Conservation (phyloP, 2,113 vertebrate species). For the Chrysemys picta region DNA sequence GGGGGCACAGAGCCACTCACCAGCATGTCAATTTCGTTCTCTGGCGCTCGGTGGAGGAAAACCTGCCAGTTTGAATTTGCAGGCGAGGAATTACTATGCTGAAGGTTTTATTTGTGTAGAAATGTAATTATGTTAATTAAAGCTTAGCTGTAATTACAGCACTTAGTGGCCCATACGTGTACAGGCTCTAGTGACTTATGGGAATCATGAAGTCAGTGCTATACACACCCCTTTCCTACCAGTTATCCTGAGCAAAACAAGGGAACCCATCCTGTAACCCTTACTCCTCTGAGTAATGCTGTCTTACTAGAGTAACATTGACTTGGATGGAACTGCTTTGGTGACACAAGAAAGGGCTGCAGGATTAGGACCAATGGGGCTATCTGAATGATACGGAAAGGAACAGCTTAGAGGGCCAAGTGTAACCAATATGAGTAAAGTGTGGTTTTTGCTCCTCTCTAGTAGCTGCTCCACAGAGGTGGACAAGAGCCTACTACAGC, state of each 20-base stretch:
- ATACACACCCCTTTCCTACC: background rate
- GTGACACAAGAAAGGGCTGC: background rate
- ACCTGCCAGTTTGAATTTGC: background rate
- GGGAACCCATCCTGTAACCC: background rate
- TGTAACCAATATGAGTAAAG: background rate
- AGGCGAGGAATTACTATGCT: conserved; percentile 20
- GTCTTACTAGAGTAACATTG: no score
- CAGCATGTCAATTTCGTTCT: background rate
- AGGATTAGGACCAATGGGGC: background rate
- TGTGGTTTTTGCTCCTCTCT: background rate
- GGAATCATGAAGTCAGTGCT: background rate
- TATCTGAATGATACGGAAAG: background rate
- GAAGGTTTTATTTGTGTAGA: conserved; percentile 67
- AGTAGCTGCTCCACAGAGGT: background rate
- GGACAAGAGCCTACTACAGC: background rate
- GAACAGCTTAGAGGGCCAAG: background rate
- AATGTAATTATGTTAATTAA: conserved; percentile 72
- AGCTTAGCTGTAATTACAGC: conserved; percentile 66
- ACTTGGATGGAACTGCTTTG: background rate
- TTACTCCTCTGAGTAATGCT: background rate
- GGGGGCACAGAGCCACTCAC: background rate
- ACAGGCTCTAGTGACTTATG: background rate
- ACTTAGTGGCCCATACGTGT: conserved; percentile 47
- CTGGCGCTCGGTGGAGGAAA: background rate
- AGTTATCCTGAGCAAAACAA: background rate